These are phyloP conservation scores for Perithous albicinctus DNA, from an alignment of 2,888 invertebrate genomes.

Conservation along the genomic window DNA sequence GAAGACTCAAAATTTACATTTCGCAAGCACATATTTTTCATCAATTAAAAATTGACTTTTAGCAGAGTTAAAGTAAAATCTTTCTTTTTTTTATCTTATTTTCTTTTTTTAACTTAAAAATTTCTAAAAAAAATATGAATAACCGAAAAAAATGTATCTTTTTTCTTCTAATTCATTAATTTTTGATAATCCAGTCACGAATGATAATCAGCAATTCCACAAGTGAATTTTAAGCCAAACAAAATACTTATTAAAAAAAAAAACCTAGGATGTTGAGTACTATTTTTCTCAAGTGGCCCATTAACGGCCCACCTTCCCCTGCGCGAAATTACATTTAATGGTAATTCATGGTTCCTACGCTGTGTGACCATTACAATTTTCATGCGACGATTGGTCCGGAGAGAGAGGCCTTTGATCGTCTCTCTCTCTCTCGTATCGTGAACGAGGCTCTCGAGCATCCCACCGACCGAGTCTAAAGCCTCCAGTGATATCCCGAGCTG, in stretches of 20 bases:
- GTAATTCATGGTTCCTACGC: constrained; percentile 55
- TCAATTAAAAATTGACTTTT: neutral
- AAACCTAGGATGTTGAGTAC: neutral
- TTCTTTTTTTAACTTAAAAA: too few relatives aligned
- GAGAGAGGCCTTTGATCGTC: constrained; percentile 31
- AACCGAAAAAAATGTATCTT: neutral
- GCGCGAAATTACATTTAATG: constrained; percentile 18
- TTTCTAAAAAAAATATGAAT: too few relatives aligned
- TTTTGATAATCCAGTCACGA: too few relatives aligned
- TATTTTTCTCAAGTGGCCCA: constrained; percentile 3
- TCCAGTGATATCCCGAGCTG: constrained; percentile 46
- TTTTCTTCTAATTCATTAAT: neutral
- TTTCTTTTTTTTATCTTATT: too few relatives aligned
- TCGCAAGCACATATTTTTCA: too few relatives aligned
- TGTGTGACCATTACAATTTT: constrained; percentile 59
- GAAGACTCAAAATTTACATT: too few relatives aligned
- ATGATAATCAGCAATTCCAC: too few relatives aligned
- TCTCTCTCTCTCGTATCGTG: constrained; percentile 35
- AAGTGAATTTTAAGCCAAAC: too few relatives aligned
- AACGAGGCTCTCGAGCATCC: constrained; percentile 5
- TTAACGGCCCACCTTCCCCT: neutral
- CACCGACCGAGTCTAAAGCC: constrained; percentile 13
- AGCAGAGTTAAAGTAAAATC: neutral
- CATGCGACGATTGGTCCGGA: constrained; percentile 53
- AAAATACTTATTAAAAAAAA: neutral